Base-by-base conservation (phyloP, 2,888 invertebrate genomes). In the Drosophila limbata region DNA sequence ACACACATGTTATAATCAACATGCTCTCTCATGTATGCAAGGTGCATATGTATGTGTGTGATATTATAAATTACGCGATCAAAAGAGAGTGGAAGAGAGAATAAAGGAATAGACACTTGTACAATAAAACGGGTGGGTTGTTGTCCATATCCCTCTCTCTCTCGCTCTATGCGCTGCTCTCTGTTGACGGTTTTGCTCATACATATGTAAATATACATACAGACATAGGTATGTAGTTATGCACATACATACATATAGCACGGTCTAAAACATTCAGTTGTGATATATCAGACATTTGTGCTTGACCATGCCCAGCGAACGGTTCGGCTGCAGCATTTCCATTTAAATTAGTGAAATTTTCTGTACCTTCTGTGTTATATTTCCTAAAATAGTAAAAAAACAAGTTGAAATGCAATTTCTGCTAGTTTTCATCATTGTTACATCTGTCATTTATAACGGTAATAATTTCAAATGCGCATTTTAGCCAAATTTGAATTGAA, bases 401-500 rank as follows among this genome's bases (percentile, higher is more conserved):
- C n/a, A 47, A 57, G 59, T 48, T 33, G 48, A 57, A 48, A 63
- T 63, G 63, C 19, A 63, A 57, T 42, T 56, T 28, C 44, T 66
- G 28, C 40, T 84, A 8, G 61, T 71, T 53, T 56, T 69, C 45
- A 57, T 85, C 33, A 48, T 80, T 35, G 51, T 53, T 48, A 52
- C 86, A 51, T 73, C 81, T 17, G 31, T 69, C 47, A 19, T 76
- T 62, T 80, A 80, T 42, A 65, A 48, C 65, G 64, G 68, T 71
- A 61, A 45, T 9, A 51, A 51, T 6, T 19, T n/a, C 13, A 15
- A 15, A 25, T 10, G 13, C 11, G 10, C 31, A 50, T 11, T 15
- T 44, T 10, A 15, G 4, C 19, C 35, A 28, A 15, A 19, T 19
- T 50, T 50, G 9, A n/a, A n/a, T n/a, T 47, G 11, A 11, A 28